These are phyloP conservation scores for Arvicanthis niloticus DNA, from an alignment of 2,113 vertebrate genomes.

Conservation along the genomic window DNA sequence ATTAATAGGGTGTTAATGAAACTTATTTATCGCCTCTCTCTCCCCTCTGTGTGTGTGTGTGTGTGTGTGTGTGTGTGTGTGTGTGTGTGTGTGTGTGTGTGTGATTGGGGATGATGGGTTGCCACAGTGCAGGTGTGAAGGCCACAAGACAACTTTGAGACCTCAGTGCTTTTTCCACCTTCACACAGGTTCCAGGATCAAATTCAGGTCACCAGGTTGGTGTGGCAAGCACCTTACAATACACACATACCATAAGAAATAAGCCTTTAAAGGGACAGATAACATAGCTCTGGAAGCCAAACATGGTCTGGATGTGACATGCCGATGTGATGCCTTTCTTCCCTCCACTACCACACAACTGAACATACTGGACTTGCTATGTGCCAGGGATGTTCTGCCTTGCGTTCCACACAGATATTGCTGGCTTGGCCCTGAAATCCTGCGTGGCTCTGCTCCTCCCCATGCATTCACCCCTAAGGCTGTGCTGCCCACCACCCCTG, in stretches of 20 bases:
- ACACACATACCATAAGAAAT: neutral
- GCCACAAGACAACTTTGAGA: neutral
- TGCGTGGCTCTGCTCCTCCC: too few relatives aligned
- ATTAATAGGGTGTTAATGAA: too few relatives aligned
- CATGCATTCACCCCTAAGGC: neutral
- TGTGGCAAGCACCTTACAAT: neutral
- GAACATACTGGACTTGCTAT: rapidly evolving
- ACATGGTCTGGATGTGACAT: neutral
- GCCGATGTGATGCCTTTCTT: neutral
- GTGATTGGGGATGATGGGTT: too few relatives aligned
- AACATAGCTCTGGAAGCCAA: neutral
- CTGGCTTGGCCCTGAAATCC: too few relatives aligned
- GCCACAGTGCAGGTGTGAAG: neutral
- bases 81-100: neutral
- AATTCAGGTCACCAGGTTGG: neutral
- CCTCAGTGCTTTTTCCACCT: neutral
- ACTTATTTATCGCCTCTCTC: too few relatives aligned
- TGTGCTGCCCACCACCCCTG: neutral
- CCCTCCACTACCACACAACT: neutral
- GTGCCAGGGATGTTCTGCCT: neutral
- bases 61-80: neutral
- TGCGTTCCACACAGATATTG: neutral
- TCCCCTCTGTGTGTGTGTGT: too few relatives aligned
- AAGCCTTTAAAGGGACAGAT: neutral
- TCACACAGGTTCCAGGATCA: neutral